These are phyloP conservation scores for Tamias sibiricus DNA, from an alignment of 2,113 vertebrate species.

Conservation along the genomic window DNA sequence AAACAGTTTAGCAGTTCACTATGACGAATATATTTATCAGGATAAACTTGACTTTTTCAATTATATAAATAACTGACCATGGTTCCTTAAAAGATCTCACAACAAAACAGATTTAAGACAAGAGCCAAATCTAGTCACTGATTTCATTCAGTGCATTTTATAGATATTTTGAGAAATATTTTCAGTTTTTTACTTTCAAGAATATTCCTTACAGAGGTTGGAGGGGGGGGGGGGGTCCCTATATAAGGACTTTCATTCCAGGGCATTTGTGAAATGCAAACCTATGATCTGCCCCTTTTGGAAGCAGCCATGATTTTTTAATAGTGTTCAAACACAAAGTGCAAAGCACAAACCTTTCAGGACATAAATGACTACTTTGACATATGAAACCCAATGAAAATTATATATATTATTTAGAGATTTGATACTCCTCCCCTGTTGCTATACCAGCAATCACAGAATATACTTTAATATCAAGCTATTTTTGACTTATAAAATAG, in stretches of 20 bases:
- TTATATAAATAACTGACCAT: conserved; percentile 10
- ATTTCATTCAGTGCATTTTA: conserved; percentile 5
- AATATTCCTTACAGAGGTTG: neutral
- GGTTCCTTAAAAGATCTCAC: neutral
- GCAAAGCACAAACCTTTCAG: conserved; percentile 58
- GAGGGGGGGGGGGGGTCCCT: neutral
- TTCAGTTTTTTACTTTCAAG: conserved; percentile 42
- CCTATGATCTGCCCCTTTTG: conserved; percentile 66
- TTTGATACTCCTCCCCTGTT: conserved; percentile 17
- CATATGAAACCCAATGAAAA: conserved; percentile 80
- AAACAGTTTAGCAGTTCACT: conserved; percentile 90
- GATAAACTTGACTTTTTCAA: conserved; percentile 69
- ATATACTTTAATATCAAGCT: conserved; percentile 63
- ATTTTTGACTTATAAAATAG: conserved; percentile 74
- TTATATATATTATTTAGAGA: conserved; percentile 82
- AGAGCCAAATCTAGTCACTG: neutral
- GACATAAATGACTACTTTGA: conserved; percentile 80
- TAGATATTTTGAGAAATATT: conserved; percentile 12
- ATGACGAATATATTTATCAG: conserved; percentile 80
- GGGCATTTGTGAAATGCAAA: conserved; percentile 60
- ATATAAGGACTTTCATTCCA: conserved; percentile 51
- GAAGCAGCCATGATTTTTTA: conserved; percentile 63
- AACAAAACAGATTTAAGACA: neutral
- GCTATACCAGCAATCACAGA: conserved; percentile 59
- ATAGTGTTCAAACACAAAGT: conserved; percentile 55